Conservation (phyloP, 2,113 vertebrate genomes). For the Orientallactaga bullata region DNA sequence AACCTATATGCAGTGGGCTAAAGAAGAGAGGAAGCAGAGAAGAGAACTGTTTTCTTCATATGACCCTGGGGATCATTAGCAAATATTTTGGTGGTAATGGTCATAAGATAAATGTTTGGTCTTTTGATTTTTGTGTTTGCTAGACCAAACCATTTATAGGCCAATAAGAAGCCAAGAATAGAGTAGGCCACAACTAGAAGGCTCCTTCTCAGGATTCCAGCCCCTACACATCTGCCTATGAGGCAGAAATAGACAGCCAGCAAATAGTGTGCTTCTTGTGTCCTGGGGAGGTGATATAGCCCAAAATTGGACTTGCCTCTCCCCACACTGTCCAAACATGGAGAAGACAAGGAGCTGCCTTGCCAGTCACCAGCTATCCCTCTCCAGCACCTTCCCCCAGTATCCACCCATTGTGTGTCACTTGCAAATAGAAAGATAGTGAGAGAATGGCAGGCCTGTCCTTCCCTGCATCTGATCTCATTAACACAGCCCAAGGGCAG, state of each 20-base stretch:
- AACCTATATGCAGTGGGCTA: background rate
- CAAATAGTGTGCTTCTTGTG: rapidly evolving
- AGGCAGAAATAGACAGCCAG: background rate
- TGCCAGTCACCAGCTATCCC: background rate
- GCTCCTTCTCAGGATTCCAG: too few species aligned
- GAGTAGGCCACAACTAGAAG: background rate
- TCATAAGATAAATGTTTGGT: background rate
- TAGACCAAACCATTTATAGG: background rate
- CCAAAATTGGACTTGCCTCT: rapidly evolving
- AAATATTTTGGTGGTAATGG: background rate
- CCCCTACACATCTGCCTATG: rapidly evolving
- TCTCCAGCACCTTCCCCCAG: rapidly evolving
- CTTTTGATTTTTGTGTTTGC: background rate
- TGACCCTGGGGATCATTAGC: background rate
- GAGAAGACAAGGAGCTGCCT: background rate
- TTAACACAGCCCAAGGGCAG: background rate
- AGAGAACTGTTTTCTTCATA: background rate
- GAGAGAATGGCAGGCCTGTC: rapidly evolving
- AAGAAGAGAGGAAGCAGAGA: background rate
- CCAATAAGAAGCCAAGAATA: background rate
- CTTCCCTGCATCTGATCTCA: too few species aligned
- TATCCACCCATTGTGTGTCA: background rate
- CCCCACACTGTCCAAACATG: rapidly evolving
- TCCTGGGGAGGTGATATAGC: background rate
- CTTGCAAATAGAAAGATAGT: rapidly evolving